Evolutionary conservation across 2,797 vertebrate species (phyloP).

Genomic region (Fundulus diaphanus): DNA sequence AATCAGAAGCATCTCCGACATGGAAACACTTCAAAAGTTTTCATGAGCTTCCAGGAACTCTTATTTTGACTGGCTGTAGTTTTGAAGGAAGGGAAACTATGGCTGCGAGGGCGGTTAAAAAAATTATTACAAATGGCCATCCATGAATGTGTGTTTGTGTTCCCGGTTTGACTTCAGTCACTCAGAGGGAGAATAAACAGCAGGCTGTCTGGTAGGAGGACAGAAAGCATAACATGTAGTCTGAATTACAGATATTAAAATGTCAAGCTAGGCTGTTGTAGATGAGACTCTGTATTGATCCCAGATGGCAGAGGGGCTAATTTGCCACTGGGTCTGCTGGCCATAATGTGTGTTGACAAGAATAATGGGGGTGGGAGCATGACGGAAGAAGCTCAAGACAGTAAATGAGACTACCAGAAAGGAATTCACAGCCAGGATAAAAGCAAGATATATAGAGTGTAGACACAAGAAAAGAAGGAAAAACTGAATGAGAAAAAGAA

Average conservation of each 20-base stretch:
- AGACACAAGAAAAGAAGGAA: slow-evolving; percentile 30
- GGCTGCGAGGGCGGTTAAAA: slow-evolving; percentile 44
- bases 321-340: slow-evolving; percentile 70
- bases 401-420: slow-evolving; percentile 64
- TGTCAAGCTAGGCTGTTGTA: slow-evolving; percentile 75
- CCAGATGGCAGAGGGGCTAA: slow-evolving; percentile 80
- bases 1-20: slow-evolving; percentile 15
- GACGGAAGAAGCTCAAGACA: slow-evolving; percentile 58
- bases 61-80: slow-evolving; percentile 59
- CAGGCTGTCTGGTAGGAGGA: slow-evolving; percentile 69
- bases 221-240: slow-evolving; percentile 82
- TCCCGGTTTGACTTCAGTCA: slow-evolving; percentile 68
- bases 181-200: slow-evolving; percentile 72
- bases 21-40: slow-evolving; percentile 47
- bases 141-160: slow-evolving; percentile 60
- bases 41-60: slow-evolving; percentile 39
- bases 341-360: slow-evolving; percentile 72
- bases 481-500: slow-evolving; percentile 48
- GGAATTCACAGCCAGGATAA: slow-evolving; percentile 51
- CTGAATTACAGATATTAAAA: slow-evolving; percentile 86
- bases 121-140: slow-evolving; percentile 69
- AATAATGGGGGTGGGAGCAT: slow-evolving; percentile 40
- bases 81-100: slow-evolving; percentile 43
- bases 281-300: slow-evolving; percentile 82
- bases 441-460: slow-evolving; percentile 13